Conservation (phyloP, 2,113 vertebrate genomes). For the Dascyllus trimaculatus region DNA sequence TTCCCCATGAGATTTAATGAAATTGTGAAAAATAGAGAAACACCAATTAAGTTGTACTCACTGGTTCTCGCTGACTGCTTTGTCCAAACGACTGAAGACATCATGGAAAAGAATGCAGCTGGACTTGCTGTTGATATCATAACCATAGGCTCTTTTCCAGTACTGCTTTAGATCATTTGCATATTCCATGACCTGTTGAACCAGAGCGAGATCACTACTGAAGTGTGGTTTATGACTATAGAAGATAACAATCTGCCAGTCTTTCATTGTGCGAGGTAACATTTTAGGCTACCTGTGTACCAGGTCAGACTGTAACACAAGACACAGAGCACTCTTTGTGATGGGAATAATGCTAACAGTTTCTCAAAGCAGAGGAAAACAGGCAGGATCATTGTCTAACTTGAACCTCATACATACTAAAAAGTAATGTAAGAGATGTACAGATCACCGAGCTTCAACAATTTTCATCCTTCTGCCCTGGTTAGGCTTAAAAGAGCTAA, state of each 20-base stretch:
- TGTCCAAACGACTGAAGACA: constrained; percentile 90
- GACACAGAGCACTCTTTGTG: constrained; percentile 39
- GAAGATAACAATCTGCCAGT: background rate
- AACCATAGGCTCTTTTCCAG: constrained; percentile 95
- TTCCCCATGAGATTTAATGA: too few species aligned
- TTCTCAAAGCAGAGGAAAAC: too few species aligned
- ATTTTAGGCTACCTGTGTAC: background rate
- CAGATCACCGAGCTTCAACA: too few species aligned
- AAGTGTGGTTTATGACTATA: background rate
- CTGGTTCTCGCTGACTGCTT: constrained; percentile 85
- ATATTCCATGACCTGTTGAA: constrained; percentile 92
- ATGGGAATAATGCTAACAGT: background rate
- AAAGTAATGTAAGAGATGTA: too few species aligned
- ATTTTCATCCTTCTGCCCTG: too few species aligned
- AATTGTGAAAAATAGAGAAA: too few species aligned
- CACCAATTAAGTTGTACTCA: constrained; percentile 66
- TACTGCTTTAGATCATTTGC: constrained; percentile 95
- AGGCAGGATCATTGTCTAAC: too few species aligned
- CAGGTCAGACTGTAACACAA: constrained; percentile 23
- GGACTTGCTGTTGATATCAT: constrained; percentile 93
- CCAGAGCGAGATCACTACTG: background rate
- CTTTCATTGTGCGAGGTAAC: background rate
- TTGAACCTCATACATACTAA: too few species aligned
- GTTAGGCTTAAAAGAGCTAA: too few species aligned
- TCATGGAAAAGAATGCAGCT: constrained; percentile 95